Percentiles rank a stretch among this genome's conserved stretches.
Evolutionary conservation across 2,888 invertebrate species (phyloP).

Genomic region (Eremobia ochroleuca): DNA sequence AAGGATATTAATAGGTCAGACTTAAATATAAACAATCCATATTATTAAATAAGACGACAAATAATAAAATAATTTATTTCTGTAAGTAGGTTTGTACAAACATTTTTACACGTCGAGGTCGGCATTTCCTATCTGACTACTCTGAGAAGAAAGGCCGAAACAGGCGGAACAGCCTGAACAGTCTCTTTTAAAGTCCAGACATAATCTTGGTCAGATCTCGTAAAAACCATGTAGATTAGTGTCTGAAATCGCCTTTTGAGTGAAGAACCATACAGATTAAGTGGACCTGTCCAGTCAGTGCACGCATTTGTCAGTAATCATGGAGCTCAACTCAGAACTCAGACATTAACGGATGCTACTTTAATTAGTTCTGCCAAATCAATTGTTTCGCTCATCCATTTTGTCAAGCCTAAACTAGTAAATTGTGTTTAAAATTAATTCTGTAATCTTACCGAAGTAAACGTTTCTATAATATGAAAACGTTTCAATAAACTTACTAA

Average conservation of each 20-base stretch:
- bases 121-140: background rate
- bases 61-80: background rate
- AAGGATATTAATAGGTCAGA: background rate
- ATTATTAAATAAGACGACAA: background rate
- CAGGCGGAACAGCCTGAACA: too few relatives aligned
- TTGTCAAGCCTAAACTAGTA: background rate
- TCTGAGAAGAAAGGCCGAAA: background rate
- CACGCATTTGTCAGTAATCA: background rate
- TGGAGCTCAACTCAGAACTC: background rate
- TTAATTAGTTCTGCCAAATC: background rate
- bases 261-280: background rate
- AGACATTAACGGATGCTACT: background rate
- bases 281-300: background rate
- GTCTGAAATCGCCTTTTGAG: background rate
- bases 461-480: constrained; percentile 1
- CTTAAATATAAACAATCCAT: background rate
- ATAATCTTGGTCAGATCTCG: background rate
- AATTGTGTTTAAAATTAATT: constrained; percentile 14
- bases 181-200: background rate
- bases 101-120: background rate
- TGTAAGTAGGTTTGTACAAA: background rate
- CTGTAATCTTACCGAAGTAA: background rate
- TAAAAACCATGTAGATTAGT: background rate
- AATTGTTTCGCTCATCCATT: background rate
- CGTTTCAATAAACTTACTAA: background rate